These are phyloP conservation scores for Antechinus flavipes DNA, from an alignment of 2,113 vertebrate species.

Conservation along the genomic window DNA sequence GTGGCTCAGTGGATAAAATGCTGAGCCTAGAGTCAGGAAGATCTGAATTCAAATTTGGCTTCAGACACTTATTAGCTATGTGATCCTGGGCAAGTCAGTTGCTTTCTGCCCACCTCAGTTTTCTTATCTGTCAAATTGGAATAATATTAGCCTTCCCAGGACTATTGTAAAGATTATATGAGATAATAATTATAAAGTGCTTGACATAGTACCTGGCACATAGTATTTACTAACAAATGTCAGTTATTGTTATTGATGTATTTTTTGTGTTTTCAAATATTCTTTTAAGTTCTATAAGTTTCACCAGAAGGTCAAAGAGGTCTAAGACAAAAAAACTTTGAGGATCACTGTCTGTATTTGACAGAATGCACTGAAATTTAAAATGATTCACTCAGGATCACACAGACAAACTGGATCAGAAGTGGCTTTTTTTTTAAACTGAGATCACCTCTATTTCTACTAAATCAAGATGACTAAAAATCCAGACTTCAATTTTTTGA, in stretches of 20 bases:
- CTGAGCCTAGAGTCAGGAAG: background rate
- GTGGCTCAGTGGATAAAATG: background rate
- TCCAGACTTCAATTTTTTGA: too few relatives aligned
- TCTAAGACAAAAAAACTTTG: background rate
- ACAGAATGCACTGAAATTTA: background rate
- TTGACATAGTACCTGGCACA: background rate
- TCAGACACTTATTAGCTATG: background rate
- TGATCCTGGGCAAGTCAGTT: background rate
- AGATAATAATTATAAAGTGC: background rate
- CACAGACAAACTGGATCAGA: background rate
- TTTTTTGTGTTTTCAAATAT: background rate
- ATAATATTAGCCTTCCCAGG: background rate
- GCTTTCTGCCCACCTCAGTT: background rate
- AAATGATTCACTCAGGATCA: background rate
- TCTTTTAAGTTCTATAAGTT: background rate
- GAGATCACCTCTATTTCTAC: background rate
- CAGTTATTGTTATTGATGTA: background rate
- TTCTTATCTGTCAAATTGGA: background rate
- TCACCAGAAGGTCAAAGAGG: background rate
- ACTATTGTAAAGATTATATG: background rate
- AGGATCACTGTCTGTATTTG: background rate
- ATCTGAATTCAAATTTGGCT: background rate
- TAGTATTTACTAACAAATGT: background rate
- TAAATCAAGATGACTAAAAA: background rate
- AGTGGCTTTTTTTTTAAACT: background rate